These are phyloP conservation scores for Lepus europaeus DNA, from an alignment of 2,113 vertebrate genomes.

Conservation along the genomic window DNA sequence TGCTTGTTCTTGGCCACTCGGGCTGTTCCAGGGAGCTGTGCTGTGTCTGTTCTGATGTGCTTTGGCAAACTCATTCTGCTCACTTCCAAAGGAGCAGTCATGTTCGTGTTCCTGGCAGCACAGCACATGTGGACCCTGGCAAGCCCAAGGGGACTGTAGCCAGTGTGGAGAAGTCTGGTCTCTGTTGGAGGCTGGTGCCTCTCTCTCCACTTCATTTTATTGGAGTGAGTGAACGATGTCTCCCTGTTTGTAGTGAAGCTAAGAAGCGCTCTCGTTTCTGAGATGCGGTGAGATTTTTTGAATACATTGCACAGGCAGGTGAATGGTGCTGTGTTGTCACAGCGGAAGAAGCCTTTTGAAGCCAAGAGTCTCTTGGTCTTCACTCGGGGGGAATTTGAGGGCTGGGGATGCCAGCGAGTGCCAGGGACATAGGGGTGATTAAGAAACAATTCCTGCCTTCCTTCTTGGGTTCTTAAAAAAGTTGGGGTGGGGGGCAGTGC, in stretches of 20 bases:
- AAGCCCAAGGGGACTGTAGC: neutral
- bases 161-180: neutral
- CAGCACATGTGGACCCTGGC: neutral
- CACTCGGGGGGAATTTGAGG: neutral
- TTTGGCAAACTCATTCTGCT: neutral
- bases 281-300: neutral
- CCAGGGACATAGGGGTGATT: neutral
- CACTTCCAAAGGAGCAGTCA: neutral
- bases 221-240: neutral
- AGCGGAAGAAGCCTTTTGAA: conserved; percentile 1
- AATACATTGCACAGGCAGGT: neutral
- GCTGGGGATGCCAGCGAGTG: neutral
- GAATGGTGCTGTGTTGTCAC: neutral
- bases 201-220: neutral
- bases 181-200: neutral
- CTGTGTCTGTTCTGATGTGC: neutral
- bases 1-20: neutral
- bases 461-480: neutral
- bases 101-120: neutral
- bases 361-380: neutral
- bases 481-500: neutral
- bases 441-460: neutral
- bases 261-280: conserved; percentile 25
- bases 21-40: neutral
- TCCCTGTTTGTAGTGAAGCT: neutral